Conservation (phyloP, 2,888 invertebrate species). For the Pristionchus mayeri region DNA sequence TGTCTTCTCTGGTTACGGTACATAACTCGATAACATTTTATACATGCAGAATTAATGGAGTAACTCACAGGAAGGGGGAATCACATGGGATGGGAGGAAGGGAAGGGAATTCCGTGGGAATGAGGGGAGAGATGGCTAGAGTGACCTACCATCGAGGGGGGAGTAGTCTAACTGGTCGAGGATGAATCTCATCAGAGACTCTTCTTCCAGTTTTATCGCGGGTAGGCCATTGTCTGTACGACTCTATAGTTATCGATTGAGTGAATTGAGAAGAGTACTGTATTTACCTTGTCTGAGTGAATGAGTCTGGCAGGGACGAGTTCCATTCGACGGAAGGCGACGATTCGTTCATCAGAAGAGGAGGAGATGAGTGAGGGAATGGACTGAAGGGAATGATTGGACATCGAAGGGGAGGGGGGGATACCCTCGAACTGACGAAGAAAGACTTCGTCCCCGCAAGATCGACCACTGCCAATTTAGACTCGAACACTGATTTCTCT, state of each 20-base stretch:
- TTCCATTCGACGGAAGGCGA: slow-evolving; percentile 44
- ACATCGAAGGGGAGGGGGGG: background rate
- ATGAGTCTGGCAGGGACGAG: background rate
- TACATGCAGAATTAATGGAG: background rate
- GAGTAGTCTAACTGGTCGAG: slow-evolving; percentile 3
- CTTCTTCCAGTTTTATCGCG: slow-evolving; percentile 14
- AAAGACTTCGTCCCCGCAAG: slow-evolving; percentile 28
- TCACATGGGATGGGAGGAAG: background rate
- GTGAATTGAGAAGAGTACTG: background rate
- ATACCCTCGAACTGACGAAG: slow-evolving; percentile 46
- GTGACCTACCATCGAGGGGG: slow-evolving; percentile 1
- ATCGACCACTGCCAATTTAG: slow-evolving; percentile 32
- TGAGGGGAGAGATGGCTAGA: background rate
- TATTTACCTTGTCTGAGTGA: background rate
- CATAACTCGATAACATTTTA: slow-evolving; percentile 44
- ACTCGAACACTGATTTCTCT: slow-evolving; percentile 45
- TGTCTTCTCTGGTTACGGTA: slow-evolving; percentile 41
- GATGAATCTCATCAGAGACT: slow-evolving; percentile 24
- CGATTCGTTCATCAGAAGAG: background rate
- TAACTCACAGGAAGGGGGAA: background rate
- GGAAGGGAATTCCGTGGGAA: background rate
- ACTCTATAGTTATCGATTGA: background rate
- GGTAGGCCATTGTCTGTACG: slow-evolving; percentile 9
- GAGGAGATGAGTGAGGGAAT: slow-evolving; percentile 37
- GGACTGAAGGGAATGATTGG: background rate